Conservation (phyloP, 2,888 invertebrate genomes). For the Liodrosophila aerea region DNA sequence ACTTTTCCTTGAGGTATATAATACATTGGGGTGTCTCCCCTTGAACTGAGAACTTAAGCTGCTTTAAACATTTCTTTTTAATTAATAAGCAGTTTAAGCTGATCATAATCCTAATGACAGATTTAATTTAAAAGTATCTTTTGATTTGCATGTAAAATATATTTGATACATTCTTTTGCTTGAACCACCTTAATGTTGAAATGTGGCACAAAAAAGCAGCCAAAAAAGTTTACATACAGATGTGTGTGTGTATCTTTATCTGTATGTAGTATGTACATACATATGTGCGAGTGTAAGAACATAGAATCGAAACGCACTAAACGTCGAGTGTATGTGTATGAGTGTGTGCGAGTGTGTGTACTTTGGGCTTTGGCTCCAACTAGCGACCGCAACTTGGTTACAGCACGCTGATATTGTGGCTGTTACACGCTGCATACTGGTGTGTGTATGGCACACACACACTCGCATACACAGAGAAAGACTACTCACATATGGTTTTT, state of each 20-base stretch:
- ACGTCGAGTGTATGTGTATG: constrained; percentile 24
- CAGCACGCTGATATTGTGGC: constrained; percentile 50
- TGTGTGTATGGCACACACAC: constrained; percentile 3
- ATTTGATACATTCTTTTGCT: too few relatives aligned
- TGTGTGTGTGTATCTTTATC: too few relatives aligned
- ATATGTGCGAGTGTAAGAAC: constrained; percentile 40
- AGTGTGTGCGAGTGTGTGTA: constrained; percentile 36
- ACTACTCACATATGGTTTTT: constrained; percentile 46
- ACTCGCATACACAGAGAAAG: constrained; percentile 14
- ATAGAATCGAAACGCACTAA: constrained; percentile 58
- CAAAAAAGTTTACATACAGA: constrained; percentile 37
- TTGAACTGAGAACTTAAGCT: too few relatives aligned
- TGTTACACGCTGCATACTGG: constrained; percentile 56
- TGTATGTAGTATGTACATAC: too few relatives aligned
- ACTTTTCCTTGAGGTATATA: too few relatives aligned
- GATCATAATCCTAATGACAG: too few relatives aligned
- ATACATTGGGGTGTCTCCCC: too few relatives aligned
- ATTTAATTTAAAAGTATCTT: too few relatives aligned
- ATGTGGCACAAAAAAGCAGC: constrained; percentile 34
- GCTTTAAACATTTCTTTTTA: too few relatives aligned
- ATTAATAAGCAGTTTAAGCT: too few relatives aligned
- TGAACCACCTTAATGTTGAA: background rate
- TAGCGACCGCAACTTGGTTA: constrained; percentile 60
- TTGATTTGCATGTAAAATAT: too few relatives aligned
- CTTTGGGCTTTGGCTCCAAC: constrained; percentile 51